Evolutionary conservation across 2,888 invertebrate genomes (phyloP), one percentile per base, ranked within the genome.

Genomic region (Myathropa florea): DNA sequence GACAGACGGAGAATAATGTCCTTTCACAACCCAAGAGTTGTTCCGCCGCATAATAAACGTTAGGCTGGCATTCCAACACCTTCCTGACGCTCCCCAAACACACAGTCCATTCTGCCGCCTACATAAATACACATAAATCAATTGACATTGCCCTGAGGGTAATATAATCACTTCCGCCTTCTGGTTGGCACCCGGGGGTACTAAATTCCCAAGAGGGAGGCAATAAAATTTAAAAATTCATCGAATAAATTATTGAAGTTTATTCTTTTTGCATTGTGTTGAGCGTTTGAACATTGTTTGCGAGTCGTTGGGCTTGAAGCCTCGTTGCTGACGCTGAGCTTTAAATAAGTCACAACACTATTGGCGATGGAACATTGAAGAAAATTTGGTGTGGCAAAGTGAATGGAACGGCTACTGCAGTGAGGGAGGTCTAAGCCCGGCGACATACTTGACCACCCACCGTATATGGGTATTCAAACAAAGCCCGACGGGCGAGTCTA

Each of bases 211-310:
- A 26, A 64, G 68, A 64, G 81, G 39, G 60, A 77, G 72, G 81
- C 70, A 85, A 85, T 85, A 73, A 81, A 85, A 77, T 85, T 85
- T 85, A 81, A 85, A 85, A 85, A 85, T 85, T 81, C 77, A 85
- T 85, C 72, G 77, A 85, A 85, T 85, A 81, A 85, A 85, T 78
- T 85, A 81, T 85, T 85, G 61, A 85, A 85, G 77, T 78, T 73
- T 76, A 72, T 85, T 85, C 67, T 67, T 72, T 18, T 73, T 77
- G 53, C 33, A n/a, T 63, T 64, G 70, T 23, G 12, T 61, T 23
- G 26, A n/a, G 21, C 39, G 3, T 23, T 0, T 55, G 18, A 23
- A 4, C 46, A 36, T 64, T 23, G 28, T 30, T 10, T 60, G 61
- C 53, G 23, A 59, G 36, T 67, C 30, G 10, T 23, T 53, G 23